A percentile compares a stretch with the other conserved stretches of the same genome.
phyloP scores from a whole-genome alignment of 2,797 vertebrate species.

The Garrulus glandarius region DNA sequence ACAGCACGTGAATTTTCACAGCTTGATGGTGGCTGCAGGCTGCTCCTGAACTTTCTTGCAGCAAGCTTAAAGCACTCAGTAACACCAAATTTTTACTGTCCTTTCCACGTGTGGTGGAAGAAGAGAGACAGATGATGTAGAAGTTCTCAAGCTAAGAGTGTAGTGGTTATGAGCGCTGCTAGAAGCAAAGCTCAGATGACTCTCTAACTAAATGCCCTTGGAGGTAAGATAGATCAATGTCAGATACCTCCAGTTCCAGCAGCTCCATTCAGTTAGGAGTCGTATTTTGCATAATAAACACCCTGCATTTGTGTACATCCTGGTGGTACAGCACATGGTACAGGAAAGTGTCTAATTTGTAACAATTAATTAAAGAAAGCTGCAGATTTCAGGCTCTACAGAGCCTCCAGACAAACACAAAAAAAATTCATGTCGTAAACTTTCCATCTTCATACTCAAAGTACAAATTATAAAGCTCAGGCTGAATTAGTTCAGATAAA shows the following conservation, averaged over 20 bases:
- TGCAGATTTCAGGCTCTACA: background rate
- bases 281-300: background rate
- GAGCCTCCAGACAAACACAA: background rate
- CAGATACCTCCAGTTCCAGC: background rate
- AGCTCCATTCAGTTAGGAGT: background rate
- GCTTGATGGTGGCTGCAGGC: background rate
- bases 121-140: background rate
- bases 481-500: background rate
- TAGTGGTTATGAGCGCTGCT: accelerated
- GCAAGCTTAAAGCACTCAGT: background rate
- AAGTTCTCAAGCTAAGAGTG: background rate
- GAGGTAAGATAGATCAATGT: background rate
- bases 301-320: background rate
- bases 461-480: background rate
- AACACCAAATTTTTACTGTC: background rate
- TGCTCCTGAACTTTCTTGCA: background rate
- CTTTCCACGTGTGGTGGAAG: background rate
- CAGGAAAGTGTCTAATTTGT: background rate
- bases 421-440: background rate
- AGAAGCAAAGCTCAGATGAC: background rate
- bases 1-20: background rate
- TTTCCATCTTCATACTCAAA: background rate
- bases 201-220: background rate
- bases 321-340: background rate
- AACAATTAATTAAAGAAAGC: background rate